phyloP scores from a whole-genome alignment of 2,113 vertebrate genomes.

The Cygnus atratus region DNA sequence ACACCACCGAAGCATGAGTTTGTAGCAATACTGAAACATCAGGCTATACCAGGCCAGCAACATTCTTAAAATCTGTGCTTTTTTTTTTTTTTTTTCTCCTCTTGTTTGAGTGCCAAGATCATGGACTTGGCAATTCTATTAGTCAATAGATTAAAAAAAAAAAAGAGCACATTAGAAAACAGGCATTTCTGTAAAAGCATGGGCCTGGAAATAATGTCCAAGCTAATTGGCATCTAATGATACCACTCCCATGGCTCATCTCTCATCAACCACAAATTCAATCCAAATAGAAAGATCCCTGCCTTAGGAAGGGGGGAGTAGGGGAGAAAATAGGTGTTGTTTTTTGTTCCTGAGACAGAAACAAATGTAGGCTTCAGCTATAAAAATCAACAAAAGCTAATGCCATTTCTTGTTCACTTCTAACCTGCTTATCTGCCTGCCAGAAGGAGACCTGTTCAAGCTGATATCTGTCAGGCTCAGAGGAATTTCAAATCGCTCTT shows the following conservation, averaged over 20 bases:
- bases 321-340: accelerated
- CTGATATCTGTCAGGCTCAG: background rate
- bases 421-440: background rate
- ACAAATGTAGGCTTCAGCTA: background rate
- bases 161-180: background rate
- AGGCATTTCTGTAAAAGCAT: background rate
- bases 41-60: conserved; percentile 30
- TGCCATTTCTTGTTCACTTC: background rate
- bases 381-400: background rate
- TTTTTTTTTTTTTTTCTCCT: background rate
- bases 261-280: background rate
- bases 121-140: background rate
- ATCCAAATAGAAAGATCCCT: background rate
- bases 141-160: background rate
- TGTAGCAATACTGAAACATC: conserved; percentile 16
- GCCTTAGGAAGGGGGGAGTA: background rate
- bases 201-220: background rate
- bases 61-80: background rate
- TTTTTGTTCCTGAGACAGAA: background rate
- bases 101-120: background rate
- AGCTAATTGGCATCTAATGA: background rate
- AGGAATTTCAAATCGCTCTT: background rate
- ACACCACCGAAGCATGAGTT: background rate
- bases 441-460: background rate
- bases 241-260: background rate